Evolutionary conservation across 2,888 invertebrate genomes (phyloP).

Genomic region (Cosmorhoe ocellata): DNA sequence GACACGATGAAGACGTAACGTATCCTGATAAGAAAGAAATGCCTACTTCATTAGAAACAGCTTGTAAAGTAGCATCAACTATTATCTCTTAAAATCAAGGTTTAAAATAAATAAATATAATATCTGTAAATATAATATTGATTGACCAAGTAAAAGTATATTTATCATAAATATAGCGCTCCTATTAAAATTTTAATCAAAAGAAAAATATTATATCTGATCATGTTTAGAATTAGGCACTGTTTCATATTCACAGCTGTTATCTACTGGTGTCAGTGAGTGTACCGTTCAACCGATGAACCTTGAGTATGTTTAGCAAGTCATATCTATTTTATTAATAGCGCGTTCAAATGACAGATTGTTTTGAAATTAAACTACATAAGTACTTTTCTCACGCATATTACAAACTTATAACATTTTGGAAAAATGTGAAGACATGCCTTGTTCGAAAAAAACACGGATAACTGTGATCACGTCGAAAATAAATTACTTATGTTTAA

Average conservation of each 20-base stretch:
- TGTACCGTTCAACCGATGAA: not conserved
- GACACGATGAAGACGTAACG: not conserved
- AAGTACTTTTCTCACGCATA: too few species aligned
- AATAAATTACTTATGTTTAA: too few species aligned
- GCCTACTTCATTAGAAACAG: not conserved
- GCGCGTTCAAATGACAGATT: not conserved
- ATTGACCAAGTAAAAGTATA: too few species aligned
- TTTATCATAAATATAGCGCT: too few species aligned
- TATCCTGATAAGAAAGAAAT: not conserved
- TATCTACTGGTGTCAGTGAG: conserved; percentile 7
- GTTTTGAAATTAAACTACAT: too few species aligned
- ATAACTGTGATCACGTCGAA: too few species aligned
- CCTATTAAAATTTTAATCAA: not conserved
- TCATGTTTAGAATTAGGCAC: not conserved
- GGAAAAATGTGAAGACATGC: too few species aligned
- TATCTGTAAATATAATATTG: not conserved
- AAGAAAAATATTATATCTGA: not conserved
- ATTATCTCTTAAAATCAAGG: too few species aligned
- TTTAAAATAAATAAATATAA: too few species aligned
- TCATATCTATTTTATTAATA: conserved; percentile 2
- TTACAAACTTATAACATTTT: too few species aligned
- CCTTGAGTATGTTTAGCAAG: conserved; percentile 13
- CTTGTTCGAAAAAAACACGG: too few species aligned
- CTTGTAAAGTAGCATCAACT: too few species aligned
- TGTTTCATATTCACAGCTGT: not conserved